These are phyloP conservation scores for Vidua macroura DNA, from an alignment of 2,113 vertebrate genomes.

Conservation along the genomic window DNA sequence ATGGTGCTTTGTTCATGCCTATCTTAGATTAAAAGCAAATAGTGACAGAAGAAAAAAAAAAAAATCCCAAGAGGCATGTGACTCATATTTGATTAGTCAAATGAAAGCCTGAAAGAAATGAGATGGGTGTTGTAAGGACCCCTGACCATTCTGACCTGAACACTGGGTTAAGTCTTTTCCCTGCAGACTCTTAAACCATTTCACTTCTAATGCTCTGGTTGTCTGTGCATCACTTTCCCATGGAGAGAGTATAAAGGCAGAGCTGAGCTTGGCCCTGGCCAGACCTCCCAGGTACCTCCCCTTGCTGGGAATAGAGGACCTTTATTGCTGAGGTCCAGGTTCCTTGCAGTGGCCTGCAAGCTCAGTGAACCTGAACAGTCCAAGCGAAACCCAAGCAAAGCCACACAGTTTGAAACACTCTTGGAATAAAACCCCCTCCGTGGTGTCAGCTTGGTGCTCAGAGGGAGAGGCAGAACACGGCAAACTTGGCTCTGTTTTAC, in stretches of 20 bases:
- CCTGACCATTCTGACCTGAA: neutral
- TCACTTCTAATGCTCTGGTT: neutral
- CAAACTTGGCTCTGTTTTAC: constrained; percentile 45
- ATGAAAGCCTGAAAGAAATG: neutral
- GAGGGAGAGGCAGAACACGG: neutral
- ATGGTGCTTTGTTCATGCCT: neutral
- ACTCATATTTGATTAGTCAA: neutral
- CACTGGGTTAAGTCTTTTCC: neutral
- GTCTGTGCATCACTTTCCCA: neutral
- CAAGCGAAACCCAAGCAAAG: constrained; percentile 50
- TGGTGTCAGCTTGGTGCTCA: neutral
- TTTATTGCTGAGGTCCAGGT: neutral
- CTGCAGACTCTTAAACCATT: neutral
- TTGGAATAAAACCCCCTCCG: constrained; percentile 28
- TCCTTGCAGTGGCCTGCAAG: neutral
- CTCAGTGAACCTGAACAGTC: constrained; percentile 43
- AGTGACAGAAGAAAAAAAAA: neutral
- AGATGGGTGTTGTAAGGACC: neutral
- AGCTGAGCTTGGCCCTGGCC: neutral
- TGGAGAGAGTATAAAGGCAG: neutral
- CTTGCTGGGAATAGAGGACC: neutral
- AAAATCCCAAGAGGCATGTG: neutral
- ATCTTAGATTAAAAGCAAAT: constrained; percentile 16
- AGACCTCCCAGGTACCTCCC: neutral
- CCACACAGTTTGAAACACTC: constrained; percentile 14